phyloP scores from a whole-genome alignment of 2,888 invertebrate genomes.

The Amphipyra berbera region DNA sequence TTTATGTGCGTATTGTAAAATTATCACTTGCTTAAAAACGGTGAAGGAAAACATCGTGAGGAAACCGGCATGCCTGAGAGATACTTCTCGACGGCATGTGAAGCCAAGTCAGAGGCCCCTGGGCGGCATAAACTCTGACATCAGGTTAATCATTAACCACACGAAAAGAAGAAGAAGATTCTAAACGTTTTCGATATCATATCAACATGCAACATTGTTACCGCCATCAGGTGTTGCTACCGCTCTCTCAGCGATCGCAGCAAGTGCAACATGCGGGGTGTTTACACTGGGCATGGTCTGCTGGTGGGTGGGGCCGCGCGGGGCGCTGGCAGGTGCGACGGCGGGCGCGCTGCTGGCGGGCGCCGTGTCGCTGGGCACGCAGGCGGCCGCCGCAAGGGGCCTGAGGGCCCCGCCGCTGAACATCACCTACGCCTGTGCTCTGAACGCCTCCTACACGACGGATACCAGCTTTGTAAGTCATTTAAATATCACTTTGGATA shows the following conservation, averaged over 20 bases:
- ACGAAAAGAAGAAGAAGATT: no score
- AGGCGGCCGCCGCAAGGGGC: conserved; percentile 91
- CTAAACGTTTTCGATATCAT: no score
- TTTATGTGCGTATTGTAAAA: no score
- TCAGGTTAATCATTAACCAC: no score
- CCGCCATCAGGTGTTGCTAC: conserved; percentile 89
- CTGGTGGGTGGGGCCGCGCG: conserved; percentile 94
- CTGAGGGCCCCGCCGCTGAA: conserved; percentile 85
- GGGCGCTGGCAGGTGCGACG: conserved; percentile 90
- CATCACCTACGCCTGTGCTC: conserved; percentile 69
- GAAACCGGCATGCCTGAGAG: no score
- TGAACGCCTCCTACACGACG: conserved; percentile 68
- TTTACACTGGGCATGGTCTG: conserved; percentile 95
- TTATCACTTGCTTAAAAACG: no score
- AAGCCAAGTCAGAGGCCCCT: no score
- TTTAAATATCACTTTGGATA: no score
- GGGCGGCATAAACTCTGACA: no score
- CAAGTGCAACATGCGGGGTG: conserved; percentile 95
- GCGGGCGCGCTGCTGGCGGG: conserved; percentile 80
- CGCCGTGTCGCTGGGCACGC: conserved; percentile 87
- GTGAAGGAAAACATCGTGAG: no score
- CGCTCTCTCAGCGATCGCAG: conserved; percentile 95
- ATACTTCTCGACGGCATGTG: no score
- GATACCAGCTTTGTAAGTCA: conserved; percentile 74
- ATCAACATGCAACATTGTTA: background rate